Evolutionary conservation across 2,888 invertebrate species (phyloP).

Genomic region (Synanthedon vespiformis): DNA sequence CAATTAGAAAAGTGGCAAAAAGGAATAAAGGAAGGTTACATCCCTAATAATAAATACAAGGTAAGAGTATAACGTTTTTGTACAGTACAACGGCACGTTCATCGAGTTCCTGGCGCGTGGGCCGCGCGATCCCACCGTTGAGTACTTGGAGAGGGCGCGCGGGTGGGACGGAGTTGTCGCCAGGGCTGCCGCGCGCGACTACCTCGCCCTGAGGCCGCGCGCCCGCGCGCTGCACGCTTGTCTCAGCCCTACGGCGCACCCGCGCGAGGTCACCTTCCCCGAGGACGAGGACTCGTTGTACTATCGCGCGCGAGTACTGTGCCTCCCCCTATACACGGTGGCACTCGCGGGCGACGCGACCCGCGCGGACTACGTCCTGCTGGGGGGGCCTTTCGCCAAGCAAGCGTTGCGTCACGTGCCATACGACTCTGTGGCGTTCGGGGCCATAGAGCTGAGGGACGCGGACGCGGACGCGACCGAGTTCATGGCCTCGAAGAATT

Average conservation of each 20-base stretch:
- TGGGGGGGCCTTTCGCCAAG: slow-evolving; percentile 64
- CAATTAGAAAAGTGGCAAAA: too few relatives aligned
- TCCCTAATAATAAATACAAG: too few relatives aligned
- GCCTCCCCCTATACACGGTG: slow-evolving; percentile 86
- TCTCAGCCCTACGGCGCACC: slow-evolving; percentile 76
- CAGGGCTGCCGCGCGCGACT: slow-evolving; percentile 83
- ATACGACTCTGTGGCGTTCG: slow-evolving; percentile 18
- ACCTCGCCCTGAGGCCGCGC: slow-evolving; percentile 74
- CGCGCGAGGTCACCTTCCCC: slow-evolving; percentile 69
- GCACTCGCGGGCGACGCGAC: slow-evolving; percentile 81
- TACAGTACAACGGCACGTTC: slow-evolving; percentile 77
- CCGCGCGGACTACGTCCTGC: slow-evolving; percentile 76
- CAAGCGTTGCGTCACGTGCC: slow-evolving; percentile 70
- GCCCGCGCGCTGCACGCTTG: slow-evolving; percentile 71
- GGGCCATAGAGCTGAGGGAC: slow-evolving; percentile 44
- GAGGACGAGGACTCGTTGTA: slow-evolving; percentile 47
- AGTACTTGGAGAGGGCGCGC: slow-evolving; percentile 77
- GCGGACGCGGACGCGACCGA: slow-evolving; percentile 24
- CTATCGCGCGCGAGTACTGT: slow-evolving; percentile 81
- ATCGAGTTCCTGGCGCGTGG: slow-evolving; percentile 76
- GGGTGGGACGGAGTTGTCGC: slow-evolving; percentile 82
- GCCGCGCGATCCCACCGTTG: slow-evolving; percentile 73
- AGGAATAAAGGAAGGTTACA: too few relatives aligned
- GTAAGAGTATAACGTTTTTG: neutral
- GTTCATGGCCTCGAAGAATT: slow-evolving; percentile 41